Conservation (phyloP, 2,888 invertebrate species). For the Oscheius sp. region DNA sequence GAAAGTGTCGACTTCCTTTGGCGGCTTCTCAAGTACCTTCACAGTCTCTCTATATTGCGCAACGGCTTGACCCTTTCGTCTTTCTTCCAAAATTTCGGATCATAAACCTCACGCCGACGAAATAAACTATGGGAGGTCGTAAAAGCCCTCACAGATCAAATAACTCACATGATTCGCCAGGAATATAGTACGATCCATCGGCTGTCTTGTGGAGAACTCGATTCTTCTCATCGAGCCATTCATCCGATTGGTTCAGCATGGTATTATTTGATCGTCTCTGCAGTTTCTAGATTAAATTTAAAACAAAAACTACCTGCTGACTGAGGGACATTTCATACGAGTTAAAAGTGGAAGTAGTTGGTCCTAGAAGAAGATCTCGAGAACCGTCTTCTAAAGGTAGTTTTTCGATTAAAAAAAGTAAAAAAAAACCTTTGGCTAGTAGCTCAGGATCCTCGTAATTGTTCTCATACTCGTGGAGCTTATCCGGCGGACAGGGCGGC, state of each 20-base stretch:
- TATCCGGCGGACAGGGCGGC: conserved; percentile 46
- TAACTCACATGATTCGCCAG: conserved; percentile 45
- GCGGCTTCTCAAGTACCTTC: conserved; percentile 22
- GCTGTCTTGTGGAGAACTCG: conserved; percentile 53
- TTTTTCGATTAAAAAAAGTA: not conserved
- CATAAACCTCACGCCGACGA: not conserved
- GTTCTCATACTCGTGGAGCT: conserved; percentile 49
- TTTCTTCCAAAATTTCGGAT: not conserved
- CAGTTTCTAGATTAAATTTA: not conserved
- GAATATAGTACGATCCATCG: conserved; percentile 57
- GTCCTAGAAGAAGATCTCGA: conserved; percentile 37
- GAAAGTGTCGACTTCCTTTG: conserved; percentile 10
- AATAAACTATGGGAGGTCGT: not conserved
- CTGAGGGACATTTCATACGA: conserved; percentile 54
- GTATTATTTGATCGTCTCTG: conserved; percentile 41
- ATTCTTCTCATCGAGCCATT: conserved; percentile 30
- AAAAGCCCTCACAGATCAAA: not conserved
- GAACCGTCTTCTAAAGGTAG: conserved; percentile 38
- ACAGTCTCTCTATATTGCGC: not conserved
- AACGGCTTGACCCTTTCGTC: conserved; percentile 3
- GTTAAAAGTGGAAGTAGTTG: conserved; percentile 34
- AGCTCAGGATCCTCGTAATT: conserved; percentile 60
- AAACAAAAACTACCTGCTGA: conserved; percentile 35
- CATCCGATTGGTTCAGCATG: conserved; percentile 30
- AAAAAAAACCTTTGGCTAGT: conserved; percentile 25